Evolutionary conservation across 2,797 vertebrate species (phyloP).

Genomic region (Anguilla marmorata): DNA sequence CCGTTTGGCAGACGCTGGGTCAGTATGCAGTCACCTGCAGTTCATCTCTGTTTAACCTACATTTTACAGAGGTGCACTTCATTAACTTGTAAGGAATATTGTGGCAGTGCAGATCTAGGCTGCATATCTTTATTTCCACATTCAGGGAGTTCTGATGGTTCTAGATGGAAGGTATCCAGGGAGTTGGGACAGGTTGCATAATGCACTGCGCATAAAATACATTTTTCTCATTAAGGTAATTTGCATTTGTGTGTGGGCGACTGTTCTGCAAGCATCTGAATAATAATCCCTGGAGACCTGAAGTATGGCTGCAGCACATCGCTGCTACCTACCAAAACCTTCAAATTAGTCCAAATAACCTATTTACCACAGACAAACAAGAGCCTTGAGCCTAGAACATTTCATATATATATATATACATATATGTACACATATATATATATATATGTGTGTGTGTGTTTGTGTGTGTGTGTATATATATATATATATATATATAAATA

Average conservation of each 20-base stretch:
- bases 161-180: background rate
- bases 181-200: background rate
- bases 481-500: background rate
- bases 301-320: background rate
- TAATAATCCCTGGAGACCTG: background rate
- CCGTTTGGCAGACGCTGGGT: background rate
- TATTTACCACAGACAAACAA: background rate
- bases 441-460: too few species aligned
- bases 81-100: background rate
- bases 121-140: background rate
- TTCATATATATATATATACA: too few species aligned
- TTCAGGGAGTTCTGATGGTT: background rate
- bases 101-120: background rate
- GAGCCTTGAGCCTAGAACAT: background rate
- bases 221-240: background rate
- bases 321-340: background rate
- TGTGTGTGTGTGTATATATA: too few species aligned
- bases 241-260: slow-evolving; percentile 7
- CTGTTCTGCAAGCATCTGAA: background rate
- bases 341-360: background rate
- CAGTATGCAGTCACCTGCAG: background rate
- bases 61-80: background rate
- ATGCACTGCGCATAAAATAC: background rate
- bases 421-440: too few species aligned
- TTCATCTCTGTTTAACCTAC: background rate